These are phyloP conservation scores for Pelobates fuscus DNA, from an alignment of 2,113 vertebrate genomes.

Conservation along the genomic window DNA sequence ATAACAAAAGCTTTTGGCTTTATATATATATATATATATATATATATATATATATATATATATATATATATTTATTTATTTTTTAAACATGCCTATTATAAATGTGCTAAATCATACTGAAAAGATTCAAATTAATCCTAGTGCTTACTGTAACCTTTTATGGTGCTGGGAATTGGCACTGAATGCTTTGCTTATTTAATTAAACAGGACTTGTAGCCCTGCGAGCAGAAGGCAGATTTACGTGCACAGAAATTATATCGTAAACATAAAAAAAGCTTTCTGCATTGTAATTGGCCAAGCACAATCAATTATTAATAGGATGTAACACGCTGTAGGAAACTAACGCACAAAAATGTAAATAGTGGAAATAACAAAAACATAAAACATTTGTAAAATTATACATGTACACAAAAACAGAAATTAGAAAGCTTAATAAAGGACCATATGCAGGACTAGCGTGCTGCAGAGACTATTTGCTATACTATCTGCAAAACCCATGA, in stretches of 20 bases:
- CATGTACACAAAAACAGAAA: no score
- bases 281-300: slow-evolving; percentile 18
- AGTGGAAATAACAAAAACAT: no score
- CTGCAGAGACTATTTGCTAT: no score
- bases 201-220: slow-evolving; percentile 33
- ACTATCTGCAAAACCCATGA: no score
- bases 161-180: slow-evolving; percentile 25
- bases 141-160: slow-evolving; percentile 25
- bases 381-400: no score
- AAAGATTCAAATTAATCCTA: slow-evolving; percentile 25
- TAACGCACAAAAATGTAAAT: no score
- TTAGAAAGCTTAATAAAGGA: no score
- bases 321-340: not conserved
- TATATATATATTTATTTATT: no score
- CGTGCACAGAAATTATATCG: slow-evolving; percentile 27
- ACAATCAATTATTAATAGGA: slow-evolving; percentile 32
- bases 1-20: not conserved
- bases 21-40: no score
- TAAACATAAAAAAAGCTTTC: slow-evolving; percentile 36
- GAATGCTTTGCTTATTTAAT: slow-evolving; percentile 39
- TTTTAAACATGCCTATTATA: not conserved
- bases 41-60: no score
- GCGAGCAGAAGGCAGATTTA: slow-evolving; percentile 39
- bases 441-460: no score
- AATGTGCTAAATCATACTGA: slow-evolving; percentile 9